Evolutionary conservation across 2,888 invertebrate genomes (phyloP).

Genomic region (Dusona sp.): DNA sequence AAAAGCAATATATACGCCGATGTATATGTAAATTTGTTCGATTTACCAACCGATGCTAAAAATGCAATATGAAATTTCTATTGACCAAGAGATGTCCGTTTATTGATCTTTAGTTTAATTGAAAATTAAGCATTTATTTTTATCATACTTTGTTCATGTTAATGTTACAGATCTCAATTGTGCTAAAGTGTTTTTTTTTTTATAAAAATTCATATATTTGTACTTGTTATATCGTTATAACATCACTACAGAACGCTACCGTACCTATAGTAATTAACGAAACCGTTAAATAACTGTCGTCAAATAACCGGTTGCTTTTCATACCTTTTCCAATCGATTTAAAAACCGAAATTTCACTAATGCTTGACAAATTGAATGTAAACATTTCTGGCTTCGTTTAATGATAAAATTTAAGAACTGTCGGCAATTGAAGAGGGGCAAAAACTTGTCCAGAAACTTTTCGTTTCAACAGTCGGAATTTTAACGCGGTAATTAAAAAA

Average conservation of each 20-base stretch:
- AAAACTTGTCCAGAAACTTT: no score
- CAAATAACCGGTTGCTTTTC: background rate
- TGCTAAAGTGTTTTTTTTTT: background rate
- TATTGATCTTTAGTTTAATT: no score
- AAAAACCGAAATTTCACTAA: background rate
- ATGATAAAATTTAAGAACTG: background rate
- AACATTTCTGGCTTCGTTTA: background rate
- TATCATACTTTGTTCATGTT: background rate
- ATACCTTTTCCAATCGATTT: background rate
- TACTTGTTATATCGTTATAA: background rate
- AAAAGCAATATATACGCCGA: no score
- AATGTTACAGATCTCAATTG: background rate
- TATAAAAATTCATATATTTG: background rate
- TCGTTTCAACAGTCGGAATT: background rate
- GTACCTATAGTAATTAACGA: background rate
- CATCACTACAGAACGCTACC: background rate
- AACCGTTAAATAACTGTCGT: background rate
- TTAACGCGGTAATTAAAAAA: background rate
- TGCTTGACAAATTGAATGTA: no score
- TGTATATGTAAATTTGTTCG: no score
- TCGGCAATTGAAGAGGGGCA: no score
- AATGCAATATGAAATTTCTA: background rate
- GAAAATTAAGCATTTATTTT: no score
- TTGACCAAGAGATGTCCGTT: background rate
- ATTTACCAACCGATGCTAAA: background rate